Evolutionary conservation across 2,797 vertebrate species (phyloP), one percentile per base, ranked within the genome.

Genomic region (Okamejei kenojei): DNA sequence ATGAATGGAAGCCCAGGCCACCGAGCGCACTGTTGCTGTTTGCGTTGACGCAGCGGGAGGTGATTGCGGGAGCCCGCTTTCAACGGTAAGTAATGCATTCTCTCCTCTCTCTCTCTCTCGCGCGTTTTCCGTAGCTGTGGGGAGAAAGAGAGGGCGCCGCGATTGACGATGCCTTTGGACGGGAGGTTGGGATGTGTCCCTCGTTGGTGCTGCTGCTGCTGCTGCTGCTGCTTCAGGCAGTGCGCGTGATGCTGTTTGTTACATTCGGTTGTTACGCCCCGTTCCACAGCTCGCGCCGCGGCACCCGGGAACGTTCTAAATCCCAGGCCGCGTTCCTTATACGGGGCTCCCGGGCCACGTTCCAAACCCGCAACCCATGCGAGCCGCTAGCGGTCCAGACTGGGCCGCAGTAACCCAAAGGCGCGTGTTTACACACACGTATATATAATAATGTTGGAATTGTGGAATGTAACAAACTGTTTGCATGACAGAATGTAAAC

Each of bases 191-290:
- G 23, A 23, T 23, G 26, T 2, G 23, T 54, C 45, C 71, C 6
- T 3, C 71, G 71, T 19, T 15, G 84, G 17, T 35, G 84, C 1
- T 3, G 84, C n/a, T 35, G 84, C 7, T 35, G 84, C 1, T 3
- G 84, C n/a, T 35, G 84, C 7, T 65, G 61, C 13, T 86, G 35
- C 21, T 0, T 0, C 21, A 26, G 68, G 68, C 17, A 19, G 68
- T 15, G 80, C 82, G 82, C 82, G 61, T 86, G 82, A 86, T 29
- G 5, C 82, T 63, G 82, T 86, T 86, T 86, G 82, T n/a, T 63
- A 63, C 9, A 29, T 7, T 1, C 61, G 15, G 1, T 15, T 15
- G 29, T 13, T 7, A 13, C 26, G 29, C n/a, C 29, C 76, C 11
- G 76, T 32, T 32, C 76, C 23, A 1, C 76, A 11, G 29, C 76